Percentiles rank a stretch among this genome's conserved stretches.
phyloP scores from a whole-genome alignment of 2,888 invertebrate genomes.

The Carpatolechia fugitivella region DNA sequence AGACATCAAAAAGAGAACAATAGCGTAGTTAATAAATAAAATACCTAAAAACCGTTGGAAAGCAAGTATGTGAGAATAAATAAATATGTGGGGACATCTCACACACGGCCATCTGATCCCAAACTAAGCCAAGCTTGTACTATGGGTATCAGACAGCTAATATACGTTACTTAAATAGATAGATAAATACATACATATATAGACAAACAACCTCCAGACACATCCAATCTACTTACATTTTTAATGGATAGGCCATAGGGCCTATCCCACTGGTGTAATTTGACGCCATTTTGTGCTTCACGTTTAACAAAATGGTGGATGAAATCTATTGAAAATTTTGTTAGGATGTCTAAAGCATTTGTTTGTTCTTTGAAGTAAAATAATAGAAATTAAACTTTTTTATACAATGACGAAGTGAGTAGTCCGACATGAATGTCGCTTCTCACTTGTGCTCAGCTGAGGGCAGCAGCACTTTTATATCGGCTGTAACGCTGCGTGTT shows the following conservation, averaged over 20 bases:
- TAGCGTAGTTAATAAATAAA: too few relatives aligned
- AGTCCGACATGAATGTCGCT: conserved; percentile 75
- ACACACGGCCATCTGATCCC: too few relatives aligned
- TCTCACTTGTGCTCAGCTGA: conserved; percentile 66
- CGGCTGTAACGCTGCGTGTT: conserved; percentile 66
- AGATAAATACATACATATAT: too few relatives aligned
- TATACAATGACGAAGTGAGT: conserved; percentile 72
- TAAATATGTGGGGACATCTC: too few relatives aligned
- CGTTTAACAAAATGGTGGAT: conserved; percentile 50
- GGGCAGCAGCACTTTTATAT: conserved; percentile 58
- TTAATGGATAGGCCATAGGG: conserved; percentile 66
- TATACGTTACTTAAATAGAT: too few relatives aligned
- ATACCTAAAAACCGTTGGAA: too few relatives aligned
- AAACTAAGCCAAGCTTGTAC: too few relatives aligned
- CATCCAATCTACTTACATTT: conserved; percentile 75
- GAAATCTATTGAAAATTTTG: conserved; percentile 20
- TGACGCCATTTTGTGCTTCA: conserved; percentile 60
- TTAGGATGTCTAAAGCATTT: conserved; percentile 40
- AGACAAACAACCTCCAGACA: too few relatives aligned
- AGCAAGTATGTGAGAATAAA: too few relatives aligned
- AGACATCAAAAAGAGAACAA: conserved; percentile 19
- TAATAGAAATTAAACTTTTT: conserved; percentile 18
- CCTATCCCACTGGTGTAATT: conserved; percentile 62
- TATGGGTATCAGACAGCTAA: too few relatives aligned
- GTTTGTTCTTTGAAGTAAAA: conserved; percentile 22